Evolutionary conservation across 2,113 vertebrate species (phyloP), one percentile per base, ranked within the genome.

Genomic region (Gracilinanus agilis): DNA sequence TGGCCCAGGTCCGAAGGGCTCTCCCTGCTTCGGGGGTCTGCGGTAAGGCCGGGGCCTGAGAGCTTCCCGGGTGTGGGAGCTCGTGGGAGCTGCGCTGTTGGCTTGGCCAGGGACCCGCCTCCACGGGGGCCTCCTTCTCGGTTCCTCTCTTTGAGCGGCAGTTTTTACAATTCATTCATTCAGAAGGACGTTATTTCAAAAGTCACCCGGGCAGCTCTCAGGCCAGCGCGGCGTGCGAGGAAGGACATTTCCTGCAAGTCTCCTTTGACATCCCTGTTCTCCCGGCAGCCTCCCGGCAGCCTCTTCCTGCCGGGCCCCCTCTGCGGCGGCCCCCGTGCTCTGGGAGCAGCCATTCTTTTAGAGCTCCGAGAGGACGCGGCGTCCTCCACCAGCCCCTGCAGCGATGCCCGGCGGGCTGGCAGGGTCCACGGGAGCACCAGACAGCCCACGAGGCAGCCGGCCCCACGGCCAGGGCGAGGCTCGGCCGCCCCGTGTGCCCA

Each of bases 361-460:
- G 67, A 40, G 21, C 67, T 75, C n/a, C 40, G 34, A 40, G 7
- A 75, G 67, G 67, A 40, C 67, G 9, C 34, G 5, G 34, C 0
- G 34, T 75, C 67, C 67, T 40, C 13, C 34, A 19, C 13, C 19
- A 40, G 67, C 34, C 34, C n/a, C 40, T 7, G 40, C 67, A 21
- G n/a, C 67, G 21, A 0, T 21, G 67, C 4, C 34, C 5, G 61
- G 2, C n/a, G n/a, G n/a, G 29, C 29, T 6, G 61, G 29, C 34
- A 16, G 61, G 34, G 21, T 16, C 3, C 0, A 3, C 16, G 61
- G 67, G 12, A 13, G 19, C 5, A 13, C 29, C 0, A 6, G 0
- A 27, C 27, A 61, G 58, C 34, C 4, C 7, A 5, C 7, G 67
- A 75, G 3, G 34, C 27, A 75, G 13, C 6, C 13, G 24, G 34